Conservation (phyloP, 2,113 vertebrate genomes). For the Atractosteus spatula region DNA sequence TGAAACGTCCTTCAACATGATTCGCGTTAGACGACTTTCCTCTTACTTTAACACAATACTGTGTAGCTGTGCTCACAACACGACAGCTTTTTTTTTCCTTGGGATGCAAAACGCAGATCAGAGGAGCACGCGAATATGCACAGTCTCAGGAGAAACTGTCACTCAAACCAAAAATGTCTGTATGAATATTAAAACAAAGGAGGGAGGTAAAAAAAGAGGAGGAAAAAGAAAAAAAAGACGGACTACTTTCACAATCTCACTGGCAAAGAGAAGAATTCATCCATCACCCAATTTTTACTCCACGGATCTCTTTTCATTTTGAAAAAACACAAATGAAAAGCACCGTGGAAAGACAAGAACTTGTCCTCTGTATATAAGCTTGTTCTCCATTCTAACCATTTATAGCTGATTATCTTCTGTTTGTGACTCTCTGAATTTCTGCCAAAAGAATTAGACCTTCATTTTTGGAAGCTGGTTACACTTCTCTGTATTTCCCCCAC, state of each 20-base stretch:
- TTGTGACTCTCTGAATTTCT: constrained; percentile 71
- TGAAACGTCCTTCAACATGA: constrained; percentile 67
- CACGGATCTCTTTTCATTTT: constrained; percentile 36
- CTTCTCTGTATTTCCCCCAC: constrained; percentile 45
- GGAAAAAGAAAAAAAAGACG: too few species aligned
- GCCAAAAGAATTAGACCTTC: constrained; percentile 74
- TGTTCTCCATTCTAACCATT: constrained; percentile 59
- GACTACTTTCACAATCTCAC: too few species aligned
- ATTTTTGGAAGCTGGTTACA: constrained; percentile 58
- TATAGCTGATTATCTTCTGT: constrained; percentile 73
- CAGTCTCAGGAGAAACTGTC: constrained; percentile 66
- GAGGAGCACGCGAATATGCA: constrained; percentile 59
- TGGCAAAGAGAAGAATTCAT: constrained; percentile 31
- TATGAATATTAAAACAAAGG: constrained; percentile 64
- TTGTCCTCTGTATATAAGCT: constrained; percentile 59
- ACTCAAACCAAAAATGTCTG: constrained; percentile 64
- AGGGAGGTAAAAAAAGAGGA: constrained; percentile 30
- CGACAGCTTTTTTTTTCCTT: constrained; percentile 44
- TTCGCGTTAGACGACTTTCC: constrained; percentile 39
- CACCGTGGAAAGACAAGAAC: constrained; percentile 39
- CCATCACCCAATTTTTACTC: constrained; percentile 57
- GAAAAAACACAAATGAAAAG: constrained; percentile 60
- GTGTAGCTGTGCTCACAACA: constrained; percentile 8
- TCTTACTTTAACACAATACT: constrained; percentile 44
- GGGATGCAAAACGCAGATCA: constrained; percentile 72